These are phyloP conservation scores for Platysternon megacephalum DNA, from an alignment of 2,113 vertebrate genomes.

Conservation along the genomic window DNA sequence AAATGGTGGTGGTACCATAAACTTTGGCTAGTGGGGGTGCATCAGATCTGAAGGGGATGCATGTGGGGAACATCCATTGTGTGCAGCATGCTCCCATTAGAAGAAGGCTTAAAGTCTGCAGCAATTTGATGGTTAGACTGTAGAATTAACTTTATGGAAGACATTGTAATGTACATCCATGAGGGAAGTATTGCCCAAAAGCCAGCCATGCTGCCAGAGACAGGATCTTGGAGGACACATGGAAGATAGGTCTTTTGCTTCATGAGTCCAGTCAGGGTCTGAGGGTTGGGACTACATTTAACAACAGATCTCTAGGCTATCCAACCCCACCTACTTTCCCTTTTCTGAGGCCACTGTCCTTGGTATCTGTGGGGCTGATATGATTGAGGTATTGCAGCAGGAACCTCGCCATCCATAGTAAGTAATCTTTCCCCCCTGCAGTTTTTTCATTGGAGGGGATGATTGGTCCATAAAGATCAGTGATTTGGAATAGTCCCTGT, in stretches of 20 bases:
- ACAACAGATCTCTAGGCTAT: not conserved
- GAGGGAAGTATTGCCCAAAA: not conserved
- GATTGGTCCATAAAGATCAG: not conserved
- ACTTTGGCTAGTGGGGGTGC: not conserved
- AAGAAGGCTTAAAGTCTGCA: not conserved
- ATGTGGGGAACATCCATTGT: not conserved
- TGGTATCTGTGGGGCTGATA: not conserved
- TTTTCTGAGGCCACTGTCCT: not conserved
- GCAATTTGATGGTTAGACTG: not conserved
- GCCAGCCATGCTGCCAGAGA: not conserved
- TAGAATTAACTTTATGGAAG: not conserved
- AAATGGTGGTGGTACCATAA: not conserved
- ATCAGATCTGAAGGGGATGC: not conserved
- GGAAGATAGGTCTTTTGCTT: not conserved
- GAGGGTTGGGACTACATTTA: not conserved
- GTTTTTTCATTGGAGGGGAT: not conserved
- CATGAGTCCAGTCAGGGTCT: not conserved
- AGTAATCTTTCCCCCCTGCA: not conserved
- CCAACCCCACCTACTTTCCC: not conserved
- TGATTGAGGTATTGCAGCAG: not conserved
- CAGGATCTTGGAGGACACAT: not conserved
- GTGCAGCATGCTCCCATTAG: not conserved
- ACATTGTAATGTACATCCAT: not conserved
- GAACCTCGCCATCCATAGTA: fast-evolving
- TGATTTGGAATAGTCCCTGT: not conserved